Percentiles rank a stretch among this genome's conserved stretches.
These are phyloP conservation scores for Orchestia grillus DNA, from an alignment of 1,140 invertebrate species.

Conservation along the genomic window DNA sequence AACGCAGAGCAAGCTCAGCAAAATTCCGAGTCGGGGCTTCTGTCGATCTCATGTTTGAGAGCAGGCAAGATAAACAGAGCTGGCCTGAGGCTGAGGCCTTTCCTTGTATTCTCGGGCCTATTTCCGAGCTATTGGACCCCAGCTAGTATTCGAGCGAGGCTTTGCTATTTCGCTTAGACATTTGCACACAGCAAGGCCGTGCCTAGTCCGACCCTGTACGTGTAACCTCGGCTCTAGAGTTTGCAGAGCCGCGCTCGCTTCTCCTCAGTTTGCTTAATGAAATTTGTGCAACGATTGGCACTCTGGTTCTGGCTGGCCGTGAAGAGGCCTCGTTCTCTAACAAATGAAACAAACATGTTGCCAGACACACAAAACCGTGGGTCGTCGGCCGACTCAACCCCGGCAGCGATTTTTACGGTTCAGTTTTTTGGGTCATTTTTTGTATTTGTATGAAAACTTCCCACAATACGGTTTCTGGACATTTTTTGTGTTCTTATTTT, in stretches of 20 bases:
- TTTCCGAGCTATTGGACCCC: conserved; percentile 49
- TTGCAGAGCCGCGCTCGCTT: conserved; percentile 9
- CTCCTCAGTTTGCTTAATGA: conserved; percentile 55
- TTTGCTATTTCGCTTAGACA: conserved; percentile 55
- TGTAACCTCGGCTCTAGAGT: conserved; percentile 44
- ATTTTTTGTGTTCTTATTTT: not conserved
- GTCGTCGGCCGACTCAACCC: conserved; percentile 1
- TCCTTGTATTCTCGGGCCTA: conserved; percentile 31
- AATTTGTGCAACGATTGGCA: conserved; percentile 52
- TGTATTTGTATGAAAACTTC: not conserved
- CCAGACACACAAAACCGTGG: conserved; percentile 33
- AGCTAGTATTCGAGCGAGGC: conserved; percentile 37
- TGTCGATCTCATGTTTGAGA: conserved; percentile 52
- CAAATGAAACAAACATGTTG: conserved; percentile 49
- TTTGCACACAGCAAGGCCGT: conserved; percentile 24
- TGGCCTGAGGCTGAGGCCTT: conserved; percentile 1
- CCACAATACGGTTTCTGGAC: not conserved
- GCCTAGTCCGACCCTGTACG: conserved; percentile 45
- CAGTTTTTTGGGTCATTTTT: not conserved
- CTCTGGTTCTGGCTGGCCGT: not conserved
- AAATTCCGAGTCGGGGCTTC: conserved; percentile 37
- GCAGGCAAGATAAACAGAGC: conserved; percentile 47
- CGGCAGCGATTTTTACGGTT: not conserved
- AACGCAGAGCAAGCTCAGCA: conserved; percentile 53
- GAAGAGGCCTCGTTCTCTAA: conserved; percentile 30